Evolutionary conservation across 2,888 invertebrate species (phyloP).

Genomic region (Linnaemya vulpina): DNA sequence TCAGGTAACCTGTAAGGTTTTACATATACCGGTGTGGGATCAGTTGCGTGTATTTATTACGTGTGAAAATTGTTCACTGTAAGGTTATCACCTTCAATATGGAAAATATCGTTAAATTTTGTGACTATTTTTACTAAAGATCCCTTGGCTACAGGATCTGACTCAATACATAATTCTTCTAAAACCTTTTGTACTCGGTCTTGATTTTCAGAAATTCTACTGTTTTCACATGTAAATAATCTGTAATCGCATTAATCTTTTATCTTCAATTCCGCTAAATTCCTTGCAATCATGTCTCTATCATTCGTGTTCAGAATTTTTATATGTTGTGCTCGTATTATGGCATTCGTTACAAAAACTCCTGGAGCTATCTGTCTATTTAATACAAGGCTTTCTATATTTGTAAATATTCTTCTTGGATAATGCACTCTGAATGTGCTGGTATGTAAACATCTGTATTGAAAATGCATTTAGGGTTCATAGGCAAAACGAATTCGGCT

Average conservation of each 20-base stretch:
- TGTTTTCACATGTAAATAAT: not conserved
- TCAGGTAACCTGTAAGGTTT: not conserved
- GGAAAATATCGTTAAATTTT: not conserved
- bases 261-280: not conserved
- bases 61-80: too few species aligned
- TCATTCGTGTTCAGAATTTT: not conserved
- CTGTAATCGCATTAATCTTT: not conserved
- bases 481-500: not conserved
- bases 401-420: not conserved
- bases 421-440: constrained; percentile 9
- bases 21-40: not conserved
- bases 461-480: not conserved
- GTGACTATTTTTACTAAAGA: not conserved
- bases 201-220: not conserved
- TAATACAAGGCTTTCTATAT: not conserved
- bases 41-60: not conserved
- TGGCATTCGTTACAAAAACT: not conserved
- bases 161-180: not conserved
- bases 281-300: not conserved
- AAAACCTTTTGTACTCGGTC: not conserved
- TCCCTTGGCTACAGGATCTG: not conserved
- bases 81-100: constrained; percentile 3
- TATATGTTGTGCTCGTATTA: not conserved
- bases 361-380: not conserved
- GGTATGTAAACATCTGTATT: not conserved